Conservation (phyloP, 2,113 vertebrate species). For the Triplophysa tibetana region DNA sequence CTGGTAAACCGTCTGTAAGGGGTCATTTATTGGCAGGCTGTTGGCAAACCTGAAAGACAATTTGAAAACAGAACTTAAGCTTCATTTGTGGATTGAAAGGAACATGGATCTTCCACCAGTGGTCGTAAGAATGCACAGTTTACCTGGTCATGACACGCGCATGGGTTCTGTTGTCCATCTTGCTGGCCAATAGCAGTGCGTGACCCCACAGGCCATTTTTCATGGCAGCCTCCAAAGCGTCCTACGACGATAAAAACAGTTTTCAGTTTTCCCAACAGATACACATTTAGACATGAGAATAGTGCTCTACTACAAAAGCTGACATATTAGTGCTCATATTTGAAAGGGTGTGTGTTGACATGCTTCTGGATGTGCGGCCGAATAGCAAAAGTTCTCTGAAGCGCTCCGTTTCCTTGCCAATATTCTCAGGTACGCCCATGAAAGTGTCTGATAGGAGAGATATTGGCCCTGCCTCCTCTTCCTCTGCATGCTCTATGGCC, state of each 20-base stretch:
- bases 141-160: slow-evolving; percentile 97
- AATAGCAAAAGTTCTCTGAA: slow-evolving; percentile 96
- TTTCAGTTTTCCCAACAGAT: background rate
- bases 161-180: slow-evolving; percentile 96
- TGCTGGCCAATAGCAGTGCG: slow-evolving; percentile 92
- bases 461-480: slow-evolving; percentile 87
- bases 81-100: background rate
- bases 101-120: background rate
- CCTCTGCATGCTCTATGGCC: slow-evolving; percentile 82
- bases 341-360: slow-evolving; percentile 1
- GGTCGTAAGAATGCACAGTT: background rate
- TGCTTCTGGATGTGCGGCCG: slow-evolving; percentile 94
- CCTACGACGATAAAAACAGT: slow-evolving; percentile 69
- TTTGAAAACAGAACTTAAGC: background rate
- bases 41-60: slow-evolving; percentile 87
- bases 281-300: no score
- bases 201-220: slow-evolving; percentile 96
- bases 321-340: no score
- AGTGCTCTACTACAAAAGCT: no score
- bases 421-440: slow-evolving; percentile 69
- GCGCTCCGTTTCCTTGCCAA: slow-evolving; percentile 88
- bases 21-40: slow-evolving; percentile 97
- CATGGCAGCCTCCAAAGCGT: slow-evolving; percentile 95
- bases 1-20: slow-evolving; percentile 97
- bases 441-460: slow-evolving; percentile 87